Evolutionary conservation across 2,113 vertebrate genomes (phyloP).

Genomic region (Melanotaenia duboulayi): DNA sequence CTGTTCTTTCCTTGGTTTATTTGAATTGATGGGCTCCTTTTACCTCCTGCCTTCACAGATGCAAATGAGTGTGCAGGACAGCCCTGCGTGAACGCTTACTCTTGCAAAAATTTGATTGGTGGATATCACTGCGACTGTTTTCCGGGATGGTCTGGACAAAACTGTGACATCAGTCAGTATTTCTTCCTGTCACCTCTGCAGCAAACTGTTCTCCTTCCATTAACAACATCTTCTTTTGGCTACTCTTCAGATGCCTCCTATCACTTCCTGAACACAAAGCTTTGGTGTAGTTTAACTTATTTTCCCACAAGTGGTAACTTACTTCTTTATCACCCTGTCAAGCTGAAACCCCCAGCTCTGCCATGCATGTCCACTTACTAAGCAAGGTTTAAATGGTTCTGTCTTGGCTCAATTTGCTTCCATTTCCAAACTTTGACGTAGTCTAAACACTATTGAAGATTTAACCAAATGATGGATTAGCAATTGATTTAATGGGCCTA

Average conservation of each 20-base stretch:
- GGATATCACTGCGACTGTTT: conserved; percentile 98
- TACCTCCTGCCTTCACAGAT: conserved; percentile 91
- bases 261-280: conserved; percentile 46
- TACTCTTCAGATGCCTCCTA: conserved; percentile 25
- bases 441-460: conserved; percentile 30
- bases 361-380: conserved; percentile 47
- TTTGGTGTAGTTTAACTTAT: conserved; percentile 33
- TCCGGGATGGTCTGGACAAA: conserved; percentile 94
- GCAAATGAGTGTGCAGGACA: conserved; percentile 95
- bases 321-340: conserved; percentile 30
- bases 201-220: conserved; percentile 9
- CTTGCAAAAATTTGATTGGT: conserved; percentile 99
- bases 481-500: background rate
- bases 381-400: conserved; percentile 7
- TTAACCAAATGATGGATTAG: conserved; percentile 3
- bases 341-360: conserved; percentile 30
- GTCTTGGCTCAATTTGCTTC: conserved; percentile 36
- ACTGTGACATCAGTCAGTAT: conserved; percentile 99
- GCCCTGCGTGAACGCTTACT: conserved; percentile 93
- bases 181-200: conserved; percentile 42
- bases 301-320: conserved; percentile 56
- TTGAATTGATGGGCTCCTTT: conserved; percentile 61
- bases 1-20: conserved; percentile 29
- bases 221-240: conserved; percentile 20
- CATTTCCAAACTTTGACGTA: conserved; percentile 53